Base-by-base conservation (phyloP, 2,888 invertebrate genomes). In the Platycnemis pennipes region DNA sequence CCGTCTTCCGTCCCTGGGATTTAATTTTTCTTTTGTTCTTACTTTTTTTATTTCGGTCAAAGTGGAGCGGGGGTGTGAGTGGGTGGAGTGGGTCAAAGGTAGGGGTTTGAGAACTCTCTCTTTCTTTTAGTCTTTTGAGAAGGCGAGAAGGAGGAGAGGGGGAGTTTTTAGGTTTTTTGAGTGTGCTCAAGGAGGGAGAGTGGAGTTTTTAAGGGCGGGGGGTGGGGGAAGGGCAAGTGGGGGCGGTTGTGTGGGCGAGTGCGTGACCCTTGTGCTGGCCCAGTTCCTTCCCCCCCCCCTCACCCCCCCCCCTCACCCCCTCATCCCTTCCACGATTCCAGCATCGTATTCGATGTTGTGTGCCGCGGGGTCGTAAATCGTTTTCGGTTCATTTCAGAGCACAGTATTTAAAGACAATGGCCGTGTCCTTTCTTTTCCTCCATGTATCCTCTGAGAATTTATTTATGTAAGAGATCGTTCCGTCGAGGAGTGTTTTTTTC, bases 291-390 rank as follows among this genome's bases (percentile, higher is more conserved):
- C 87, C 87, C 45, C n/a, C 22, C 26, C 42, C 88, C n/a, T n/a
- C n/a, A n/a, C 8, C 22, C 46, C 46, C 13, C 37, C 87, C 45
- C 0, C 13, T 56, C 56, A 0, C n/a, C 53, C 42, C 31, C n/a
- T n/a, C n/a, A n/a, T n/a, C 13, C 44, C 44, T 19, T 26, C 37
- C 37, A 22, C 37, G 19, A 87, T 87, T 87, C 45, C 45, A 3
- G 42, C 53, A 53, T 63, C 37, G 56, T 56, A 44, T 89, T 56
- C 45, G 87, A 42, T 89, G 89, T 89, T 63, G 89, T 89, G 89
- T 89, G 89, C 89, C 26, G 31, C 22, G 56, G n/a, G 37, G 56
- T 89, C 89, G 89, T 89, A 89, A 89, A 89, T 63, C 89, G 89
- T 89, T 19, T 7, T 26, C 89, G 16, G 42, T 44, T 63, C 53